Conservation (phyloP, 2,797 vertebrate genomes). For the Malacoraja senta region DNA sequence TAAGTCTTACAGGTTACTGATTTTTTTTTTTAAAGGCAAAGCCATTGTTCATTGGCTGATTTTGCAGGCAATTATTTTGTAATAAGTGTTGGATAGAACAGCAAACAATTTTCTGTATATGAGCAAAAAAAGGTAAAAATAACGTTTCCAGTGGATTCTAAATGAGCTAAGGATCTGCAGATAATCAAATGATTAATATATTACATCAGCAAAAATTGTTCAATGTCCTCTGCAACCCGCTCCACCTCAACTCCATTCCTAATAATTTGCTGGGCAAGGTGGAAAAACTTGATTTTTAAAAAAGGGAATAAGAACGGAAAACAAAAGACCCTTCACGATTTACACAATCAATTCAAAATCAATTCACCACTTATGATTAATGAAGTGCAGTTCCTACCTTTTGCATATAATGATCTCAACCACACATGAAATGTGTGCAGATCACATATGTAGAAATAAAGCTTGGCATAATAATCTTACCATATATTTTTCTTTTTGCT, state of each 20-base stretch:
- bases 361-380: neutral
- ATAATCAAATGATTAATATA: neutral
- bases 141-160: neutral
- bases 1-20: neutral
- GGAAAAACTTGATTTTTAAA: too few species aligned
- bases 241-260: too few species aligned
- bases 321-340: too few species aligned
- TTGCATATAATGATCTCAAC: neutral
- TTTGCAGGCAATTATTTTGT: neutral
- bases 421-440: neutral
- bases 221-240: too few species aligned
- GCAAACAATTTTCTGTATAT: neutral
- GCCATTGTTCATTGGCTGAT: neutral
- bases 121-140: neutral
- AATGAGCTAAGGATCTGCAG: neutral
- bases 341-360: neutral
- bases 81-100: too few species aligned
- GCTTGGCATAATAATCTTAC: constrained; percentile 54
- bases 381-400: neutral
- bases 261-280: too few species aligned
- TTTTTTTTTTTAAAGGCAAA: neutral
- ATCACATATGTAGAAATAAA: neutral
- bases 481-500: constrained; percentile 97
- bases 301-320: too few species aligned
- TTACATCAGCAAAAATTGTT: neutral